phyloP scores from a whole-genome alignment of 2,113 vertebrate genomes.

The Chelonoidis abingdonii region DNA sequence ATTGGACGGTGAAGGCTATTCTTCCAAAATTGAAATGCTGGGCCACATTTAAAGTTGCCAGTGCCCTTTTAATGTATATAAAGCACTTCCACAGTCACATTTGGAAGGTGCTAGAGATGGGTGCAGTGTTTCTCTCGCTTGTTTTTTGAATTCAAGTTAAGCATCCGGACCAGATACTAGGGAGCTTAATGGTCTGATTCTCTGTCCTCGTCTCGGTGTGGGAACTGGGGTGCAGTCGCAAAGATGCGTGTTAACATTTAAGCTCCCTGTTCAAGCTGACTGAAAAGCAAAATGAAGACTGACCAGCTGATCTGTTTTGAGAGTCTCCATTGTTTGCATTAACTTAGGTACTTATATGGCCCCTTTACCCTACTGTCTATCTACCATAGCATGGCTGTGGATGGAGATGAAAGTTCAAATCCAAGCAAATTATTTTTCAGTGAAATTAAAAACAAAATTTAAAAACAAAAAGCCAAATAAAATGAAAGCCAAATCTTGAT shows the following conservation, averaged over 20 bases:
- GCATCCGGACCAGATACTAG: not conserved
- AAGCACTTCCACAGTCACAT: not conserved
- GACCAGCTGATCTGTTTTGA: not conserved
- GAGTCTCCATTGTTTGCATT: not conserved
- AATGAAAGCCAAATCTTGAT: not conserved
- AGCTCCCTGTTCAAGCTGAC: not conserved
- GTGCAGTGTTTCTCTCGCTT: not conserved
- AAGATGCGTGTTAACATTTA: not conserved
- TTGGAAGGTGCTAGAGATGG: not conserved
- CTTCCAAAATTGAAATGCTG: no score
- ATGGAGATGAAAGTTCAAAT: not conserved
- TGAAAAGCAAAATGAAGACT: not conserved
- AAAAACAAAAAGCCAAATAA: not conserved
- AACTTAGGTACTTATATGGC: no score
- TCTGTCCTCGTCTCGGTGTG: not conserved
- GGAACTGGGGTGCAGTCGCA: not conserved
- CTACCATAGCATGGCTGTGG: not conserved
- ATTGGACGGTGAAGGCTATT: not conserved
- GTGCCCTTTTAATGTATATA: no score
- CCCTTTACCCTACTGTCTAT: no score
- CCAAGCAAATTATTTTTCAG: not conserved
- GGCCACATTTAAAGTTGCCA: no score
- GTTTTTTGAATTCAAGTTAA: not conserved
- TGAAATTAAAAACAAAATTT: not conserved
- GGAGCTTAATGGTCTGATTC: no score